A percentile compares a stretch with the other conserved stretches of the same genome.
phyloP scores from a whole-genome alignment of 1,140 invertebrate species.

The Aphis gossypii region DNA sequence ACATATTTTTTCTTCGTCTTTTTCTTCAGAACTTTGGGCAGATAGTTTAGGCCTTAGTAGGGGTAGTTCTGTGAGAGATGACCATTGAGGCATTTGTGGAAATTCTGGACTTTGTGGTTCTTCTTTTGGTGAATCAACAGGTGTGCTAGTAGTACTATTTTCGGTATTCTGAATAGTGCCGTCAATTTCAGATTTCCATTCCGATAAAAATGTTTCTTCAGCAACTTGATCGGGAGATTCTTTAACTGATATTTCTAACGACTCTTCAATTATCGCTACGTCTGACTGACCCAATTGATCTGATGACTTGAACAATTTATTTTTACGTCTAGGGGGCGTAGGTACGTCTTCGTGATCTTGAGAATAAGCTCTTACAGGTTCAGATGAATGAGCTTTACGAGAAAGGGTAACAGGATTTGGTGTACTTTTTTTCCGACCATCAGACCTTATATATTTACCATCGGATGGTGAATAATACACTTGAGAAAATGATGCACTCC shows the following conservation, averaged over 20 bases:
- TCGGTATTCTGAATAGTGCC: background rate
- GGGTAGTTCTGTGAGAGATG: constrained; percentile 47
- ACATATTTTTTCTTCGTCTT: constrained; percentile 67
- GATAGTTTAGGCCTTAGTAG: constrained; percentile 67
- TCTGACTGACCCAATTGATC: background rate
- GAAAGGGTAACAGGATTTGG: constrained; percentile 8
- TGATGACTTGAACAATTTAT: constrained; percentile 14
- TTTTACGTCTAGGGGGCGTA: constrained; percentile 45
- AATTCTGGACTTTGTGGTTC: constrained; percentile 45
- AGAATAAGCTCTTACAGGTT: constrained; percentile 39
- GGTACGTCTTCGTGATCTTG: background rate
- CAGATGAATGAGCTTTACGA: constrained; percentile 33
- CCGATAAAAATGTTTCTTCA: constrained; percentile 25
- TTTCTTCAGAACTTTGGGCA: constrained; percentile 76
- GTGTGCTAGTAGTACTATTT: background rate
- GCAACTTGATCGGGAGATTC: background rate
- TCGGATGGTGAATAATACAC: constrained; percentile 71
- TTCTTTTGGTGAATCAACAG: constrained; percentile 1
- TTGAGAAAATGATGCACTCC: constrained; percentile 84
- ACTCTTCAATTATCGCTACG: constrained; percentile 38
- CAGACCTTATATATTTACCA: constrained; percentile 64
- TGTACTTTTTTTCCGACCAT: constrained; percentile 24
- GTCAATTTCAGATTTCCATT: constrained; percentile 44
- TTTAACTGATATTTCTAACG: background rate
- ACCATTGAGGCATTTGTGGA: constrained; percentile 52